Base-by-base conservation (phyloP, 2,888 invertebrate genomes). In the Villa cingulata region DNA sequence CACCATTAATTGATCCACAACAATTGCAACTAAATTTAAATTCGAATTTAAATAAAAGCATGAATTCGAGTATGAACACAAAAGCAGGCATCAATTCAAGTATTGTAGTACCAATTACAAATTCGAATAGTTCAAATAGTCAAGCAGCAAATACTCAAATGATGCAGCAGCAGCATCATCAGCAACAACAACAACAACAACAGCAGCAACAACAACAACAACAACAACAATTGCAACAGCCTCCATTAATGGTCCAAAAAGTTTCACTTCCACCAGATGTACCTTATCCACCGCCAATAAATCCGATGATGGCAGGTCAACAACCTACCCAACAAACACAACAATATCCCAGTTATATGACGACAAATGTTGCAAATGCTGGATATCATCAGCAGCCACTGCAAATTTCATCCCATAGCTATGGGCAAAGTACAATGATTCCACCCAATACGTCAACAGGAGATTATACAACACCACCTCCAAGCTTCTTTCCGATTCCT, bases 401-500 rank as follows among this genome's bases (percentile, higher is more conserved):
- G 4, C n/a, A 42, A 23, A 41, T 41, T 27, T 36, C 41, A 18
- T 37, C 46, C n/a, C 47, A 47, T 9, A 47, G 43, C 46, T 49
- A 40, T 36, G 38, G 19, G 41, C 51, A 49, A 41, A 36, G 29
- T 12, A n/a, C n/a, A n/a, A 32, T 48, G 50, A 52, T 43, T 48
- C 38, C 50, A 50, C 56, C 18, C 16, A 47, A 37, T 39, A 38
- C 27, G 9, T 34, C 74, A 76, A 14, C 18, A 12, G 27, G 73
- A 76, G 29, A 73, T 73, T 52, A 54, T 74, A 74, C 58, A 75
- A 76, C 27, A 34, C 51, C 52, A n/a, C 78, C 78, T 2, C 75
- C 79, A 1, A 57, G 73, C 69, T 68, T n/a, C n/a, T n/a, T 72
- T 68, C 72, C 72, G 53, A 81, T 79, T 63, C 89, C 89, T 37